Conservation (phyloP, 2,113 vertebrate species). For the Prunella himalayana region DNA sequence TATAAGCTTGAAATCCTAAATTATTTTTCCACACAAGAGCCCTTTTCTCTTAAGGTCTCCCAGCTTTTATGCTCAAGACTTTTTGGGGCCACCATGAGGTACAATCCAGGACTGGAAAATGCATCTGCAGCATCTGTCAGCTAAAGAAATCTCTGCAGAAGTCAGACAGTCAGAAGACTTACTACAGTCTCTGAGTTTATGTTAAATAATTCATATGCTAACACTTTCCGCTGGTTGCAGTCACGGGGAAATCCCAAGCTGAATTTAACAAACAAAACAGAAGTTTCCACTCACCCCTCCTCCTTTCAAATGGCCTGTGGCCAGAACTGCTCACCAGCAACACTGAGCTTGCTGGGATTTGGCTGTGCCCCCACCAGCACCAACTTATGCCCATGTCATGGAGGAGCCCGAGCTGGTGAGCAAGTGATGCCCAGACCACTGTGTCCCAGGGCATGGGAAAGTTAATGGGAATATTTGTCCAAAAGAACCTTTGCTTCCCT, state of each 20-base stretch:
- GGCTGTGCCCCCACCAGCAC: too few species aligned
- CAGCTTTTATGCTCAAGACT: constrained; percentile 22
- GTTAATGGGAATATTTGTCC: not conserved
- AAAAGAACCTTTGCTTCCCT: not conserved
- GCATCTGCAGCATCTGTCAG: constrained; percentile 50
- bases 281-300: not conserved
- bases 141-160: constrained; percentile 43
- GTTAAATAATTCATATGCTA: constrained; percentile 44
- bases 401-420: fast-evolving
- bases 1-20: not conserved
- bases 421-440: not conserved
- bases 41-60: constrained; percentile 52
- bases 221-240: not conserved
- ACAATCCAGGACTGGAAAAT: constrained; percentile 39
- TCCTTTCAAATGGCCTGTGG: not conserved
- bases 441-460: not conserved
- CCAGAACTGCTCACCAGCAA: not conserved
- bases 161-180: constrained; percentile 53
- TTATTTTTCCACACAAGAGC: not conserved
- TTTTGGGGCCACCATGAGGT: constrained; percentile 48
- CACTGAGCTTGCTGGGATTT: fast-evolving
- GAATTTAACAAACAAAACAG: constrained; percentile 7
- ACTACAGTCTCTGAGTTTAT: constrained; percentile 30
- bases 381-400: not conserved
- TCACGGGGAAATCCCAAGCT: not conserved